These are phyloP conservation scores for Ibidorhyncha struthersii DNA, from an alignment of 2,113 vertebrate genomes.

Conservation along the genomic window DNA sequence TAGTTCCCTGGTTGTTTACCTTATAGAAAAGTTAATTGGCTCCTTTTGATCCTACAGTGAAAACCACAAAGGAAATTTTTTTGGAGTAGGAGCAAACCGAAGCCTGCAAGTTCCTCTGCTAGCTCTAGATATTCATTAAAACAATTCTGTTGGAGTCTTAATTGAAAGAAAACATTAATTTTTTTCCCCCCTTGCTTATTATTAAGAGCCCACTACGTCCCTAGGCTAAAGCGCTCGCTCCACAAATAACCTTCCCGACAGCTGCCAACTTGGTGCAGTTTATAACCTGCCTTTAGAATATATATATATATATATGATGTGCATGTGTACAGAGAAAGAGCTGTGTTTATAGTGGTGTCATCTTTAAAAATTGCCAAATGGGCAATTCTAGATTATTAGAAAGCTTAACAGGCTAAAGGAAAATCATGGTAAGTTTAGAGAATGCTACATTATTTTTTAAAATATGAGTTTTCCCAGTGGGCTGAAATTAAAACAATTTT, in stretches of 20 bases:
- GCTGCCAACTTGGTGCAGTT: conserved; percentile 64
- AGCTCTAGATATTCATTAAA: conserved; percentile 79
- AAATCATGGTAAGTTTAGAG: conserved; percentile 33
- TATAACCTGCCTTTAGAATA: conserved; percentile 54
- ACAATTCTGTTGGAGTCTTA: conserved; percentile 75
- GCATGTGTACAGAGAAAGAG: neutral
- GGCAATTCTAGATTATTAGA: conserved; percentile 51
- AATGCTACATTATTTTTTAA: conserved; percentile 54
- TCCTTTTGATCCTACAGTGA: conserved; percentile 78
- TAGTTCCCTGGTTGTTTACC: conserved; percentile 76
- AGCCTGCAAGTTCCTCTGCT: conserved; percentile 46
- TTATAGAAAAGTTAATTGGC: conserved; percentile 80
- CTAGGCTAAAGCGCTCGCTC: conserved; percentile 51
- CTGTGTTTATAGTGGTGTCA: conserved; percentile 44
- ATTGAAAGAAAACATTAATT: conserved; percentile 79
- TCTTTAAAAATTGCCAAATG: conserved; percentile 44
- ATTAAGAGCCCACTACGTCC: conserved; percentile 67
- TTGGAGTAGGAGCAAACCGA: conserved; percentile 61
- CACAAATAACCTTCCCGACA: conserved; percentile 29
- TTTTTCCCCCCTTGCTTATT: conserved; percentile 53
- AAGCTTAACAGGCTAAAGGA: conserved; percentile 10
- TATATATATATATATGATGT: neutral
- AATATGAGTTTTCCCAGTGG: conserved; percentile 33
- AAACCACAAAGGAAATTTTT: conserved; percentile 82
- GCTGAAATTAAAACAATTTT: conserved; percentile 45